A percentile compares a stretch with the other conserved stretches of the same genome.
These are phyloP conservation scores for Aphelocoma coerulescens DNA, from an alignment of 2,113 vertebrate genomes.

Conservation along the genomic window DNA sequence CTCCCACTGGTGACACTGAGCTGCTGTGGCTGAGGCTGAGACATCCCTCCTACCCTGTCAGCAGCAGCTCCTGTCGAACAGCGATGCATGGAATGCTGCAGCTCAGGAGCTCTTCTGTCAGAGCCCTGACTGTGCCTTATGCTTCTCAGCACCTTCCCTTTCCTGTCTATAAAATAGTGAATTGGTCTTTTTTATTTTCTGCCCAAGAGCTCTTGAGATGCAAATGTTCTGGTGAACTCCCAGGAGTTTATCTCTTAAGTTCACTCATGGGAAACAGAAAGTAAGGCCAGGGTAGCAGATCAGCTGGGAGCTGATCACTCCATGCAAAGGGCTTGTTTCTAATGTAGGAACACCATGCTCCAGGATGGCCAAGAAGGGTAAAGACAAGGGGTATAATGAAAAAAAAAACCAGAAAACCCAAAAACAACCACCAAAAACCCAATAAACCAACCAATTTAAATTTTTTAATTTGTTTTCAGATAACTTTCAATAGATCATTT, in stretches of 20 bases:
- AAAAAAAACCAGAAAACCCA: background rate
- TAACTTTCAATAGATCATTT: background rate
- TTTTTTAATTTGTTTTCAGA: background rate
- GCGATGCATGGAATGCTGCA: too few relatives aligned
- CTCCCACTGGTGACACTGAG: background rate
- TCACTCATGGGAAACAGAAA: background rate
- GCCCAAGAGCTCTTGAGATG: background rate
- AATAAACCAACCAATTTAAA: background rate
- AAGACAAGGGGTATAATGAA: background rate
- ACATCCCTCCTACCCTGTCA: too few relatives aligned
- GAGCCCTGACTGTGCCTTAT: background rate
- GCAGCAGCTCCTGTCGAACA: too few relatives aligned
- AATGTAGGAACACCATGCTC: accelerated
- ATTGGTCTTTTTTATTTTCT: too few relatives aligned
- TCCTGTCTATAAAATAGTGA: too few relatives aligned
- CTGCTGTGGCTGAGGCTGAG: background rate
- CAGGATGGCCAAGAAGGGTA: accelerated
- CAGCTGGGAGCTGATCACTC: background rate
- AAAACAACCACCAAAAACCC: background rate
- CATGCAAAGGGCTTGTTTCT: background rate
- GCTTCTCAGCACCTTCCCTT: background rate
- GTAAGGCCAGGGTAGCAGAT: background rate
- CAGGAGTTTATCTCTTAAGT: background rate
- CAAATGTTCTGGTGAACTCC: background rate
- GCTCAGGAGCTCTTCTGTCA: background rate